Percentiles rank a stretch among this genome's conserved stretches.
Conservation (phyloP, 2,888 invertebrate genomes). For the Amblyjoppa fuscipennis region DNA sequence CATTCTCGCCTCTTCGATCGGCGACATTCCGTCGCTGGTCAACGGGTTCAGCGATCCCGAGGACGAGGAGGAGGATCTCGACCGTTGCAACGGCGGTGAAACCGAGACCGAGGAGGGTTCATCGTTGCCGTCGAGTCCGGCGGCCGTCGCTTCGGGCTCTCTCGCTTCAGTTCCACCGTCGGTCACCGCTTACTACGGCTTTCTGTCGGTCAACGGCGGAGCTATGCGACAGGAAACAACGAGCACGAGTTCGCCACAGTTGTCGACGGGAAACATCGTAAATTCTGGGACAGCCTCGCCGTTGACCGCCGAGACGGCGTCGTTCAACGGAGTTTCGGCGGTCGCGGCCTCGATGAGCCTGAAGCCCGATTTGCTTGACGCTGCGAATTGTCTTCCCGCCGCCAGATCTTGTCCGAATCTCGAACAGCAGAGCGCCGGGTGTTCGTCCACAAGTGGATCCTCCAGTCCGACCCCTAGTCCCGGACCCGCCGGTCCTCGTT, state of each 20-base stretch:
- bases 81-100: constrained; percentile 71
- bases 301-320: constrained; percentile 45
- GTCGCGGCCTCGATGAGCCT: constrained; percentile 63
- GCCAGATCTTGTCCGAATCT: constrained; percentile 85
- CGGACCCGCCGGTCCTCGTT: constrained; percentile 87
- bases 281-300: constrained; percentile 61
- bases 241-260: constrained; percentile 83
- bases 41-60: constrained; percentile 79
- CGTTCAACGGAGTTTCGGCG: constrained; percentile 60
- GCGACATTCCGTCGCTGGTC: constrained; percentile 78
- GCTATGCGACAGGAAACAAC: constrained; percentile 83
- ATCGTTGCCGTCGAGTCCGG: constrained; percentile 82
- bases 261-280: constrained; percentile 74
- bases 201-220: constrained; percentile 86
- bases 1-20: constrained; percentile 70
- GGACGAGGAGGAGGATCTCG: constrained; percentile 73
- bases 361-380: constrained; percentile 77
- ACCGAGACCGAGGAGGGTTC: constrained; percentile 87
- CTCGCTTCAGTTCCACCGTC: constrained; percentile 78
- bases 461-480: constrained; percentile 85
- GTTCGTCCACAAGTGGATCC: constrained; percentile 85
- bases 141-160: constrained; percentile 83
- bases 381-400: constrained; percentile 84
- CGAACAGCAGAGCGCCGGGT: constrained; percentile 87
- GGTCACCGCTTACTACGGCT: constrained; percentile 83